Evolutionary conservation across 1,140 invertebrate genomes (phyloP), one percentile per base, ranked within the genome.

Genomic region (Hyles euphorbiae): DNA sequence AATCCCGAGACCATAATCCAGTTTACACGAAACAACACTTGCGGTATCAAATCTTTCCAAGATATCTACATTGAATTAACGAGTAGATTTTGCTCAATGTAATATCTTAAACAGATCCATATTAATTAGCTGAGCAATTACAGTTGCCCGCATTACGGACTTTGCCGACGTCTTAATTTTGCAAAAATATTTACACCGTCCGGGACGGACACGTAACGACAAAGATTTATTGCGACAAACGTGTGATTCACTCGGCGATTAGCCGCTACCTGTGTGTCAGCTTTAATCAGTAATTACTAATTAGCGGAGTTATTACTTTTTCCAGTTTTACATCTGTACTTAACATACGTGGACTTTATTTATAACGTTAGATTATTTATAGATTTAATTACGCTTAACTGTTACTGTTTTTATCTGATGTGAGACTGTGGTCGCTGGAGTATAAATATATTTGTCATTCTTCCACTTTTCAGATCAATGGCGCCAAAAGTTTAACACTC

Each of bases 91-190:
- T 49, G 55, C 43, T 60, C 51, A 60, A 22, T 54, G 51, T 57
- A 53, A 40, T 44, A 44, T 51, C 53, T 60, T 60, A 48, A 12
- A 48, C 56, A 55, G 43, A 54, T 65, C 60, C 53, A 67, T 67
- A 67, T 67, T 67, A 67, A 67, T 67, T 58, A 48, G 47, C 22
- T 48, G 47, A 22, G 51, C 61, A 67, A 63, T 67, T 61, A 65
- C 47, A 43, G 48, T 48, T 55, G 56, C 56, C 44, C 34, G 54
- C 57, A 57, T 60, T 57, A 43, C 59, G 10, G 34, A 61, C 44
- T 40, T 48, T 49, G 53, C 49, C 33, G 65, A 70, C 64, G 54
- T 61, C 68, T 70, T 70, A 67, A 67, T 70, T 67, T 55, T 54
- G 12, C 47, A 48, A 48, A 40, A 36, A 34, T 34, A 50, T 69